Percentiles rank a stretch among this genome's conserved stretches.
phyloP scores from a whole-genome alignment of 2,888 invertebrate genomes.

The Drosophila setosimentum region DNA sequence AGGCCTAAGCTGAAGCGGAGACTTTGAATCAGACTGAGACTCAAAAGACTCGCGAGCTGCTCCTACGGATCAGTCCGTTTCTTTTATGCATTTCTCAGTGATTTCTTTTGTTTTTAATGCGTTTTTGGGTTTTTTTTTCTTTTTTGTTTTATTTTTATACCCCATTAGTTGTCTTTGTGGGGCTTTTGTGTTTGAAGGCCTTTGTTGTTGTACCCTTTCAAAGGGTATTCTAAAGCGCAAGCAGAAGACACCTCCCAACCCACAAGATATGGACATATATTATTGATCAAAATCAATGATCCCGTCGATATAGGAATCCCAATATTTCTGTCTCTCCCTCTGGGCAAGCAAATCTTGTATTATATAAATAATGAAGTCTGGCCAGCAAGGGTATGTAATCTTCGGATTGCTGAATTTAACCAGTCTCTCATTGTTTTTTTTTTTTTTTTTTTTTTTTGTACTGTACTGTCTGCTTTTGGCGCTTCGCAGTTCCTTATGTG shows the following conservation, averaged over 20 bases:
- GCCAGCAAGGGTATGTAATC: not conserved
- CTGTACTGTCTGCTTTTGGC: conserved; percentile 19
- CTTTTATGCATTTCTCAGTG: conserved; percentile 11
- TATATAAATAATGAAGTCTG: not conserved
- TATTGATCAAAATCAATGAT: not conserved
- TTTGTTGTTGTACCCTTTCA: not conserved
- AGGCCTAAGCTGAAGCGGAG: conserved; percentile 8
- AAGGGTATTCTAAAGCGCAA: not conserved
- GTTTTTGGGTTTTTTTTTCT: conserved; percentile 23
- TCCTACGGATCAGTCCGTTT: conserved; percentile 3
- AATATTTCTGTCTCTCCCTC: not conserved
- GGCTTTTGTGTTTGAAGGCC: conserved; percentile 41
- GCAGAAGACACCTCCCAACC: not conserved
- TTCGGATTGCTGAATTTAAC: not conserved
- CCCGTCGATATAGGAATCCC: not conserved
- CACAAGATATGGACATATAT: not conserved
- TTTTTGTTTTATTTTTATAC: conserved; percentile 42
- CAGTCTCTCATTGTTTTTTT: not conserved
- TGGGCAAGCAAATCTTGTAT: not conserved
- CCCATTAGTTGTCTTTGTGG: conserved; percentile 57
- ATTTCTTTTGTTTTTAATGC: conserved; percentile 16
- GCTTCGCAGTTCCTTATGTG: conserved; percentile 54
- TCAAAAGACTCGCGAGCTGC: conserved; percentile 8
- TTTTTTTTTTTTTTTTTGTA: not conserved
- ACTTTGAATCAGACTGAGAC: conserved; percentile 7